Evolutionary conservation across 2,113 vertebrate genomes (phyloP).

Genomic region (Acrocephalus arundinaceus): DNA sequence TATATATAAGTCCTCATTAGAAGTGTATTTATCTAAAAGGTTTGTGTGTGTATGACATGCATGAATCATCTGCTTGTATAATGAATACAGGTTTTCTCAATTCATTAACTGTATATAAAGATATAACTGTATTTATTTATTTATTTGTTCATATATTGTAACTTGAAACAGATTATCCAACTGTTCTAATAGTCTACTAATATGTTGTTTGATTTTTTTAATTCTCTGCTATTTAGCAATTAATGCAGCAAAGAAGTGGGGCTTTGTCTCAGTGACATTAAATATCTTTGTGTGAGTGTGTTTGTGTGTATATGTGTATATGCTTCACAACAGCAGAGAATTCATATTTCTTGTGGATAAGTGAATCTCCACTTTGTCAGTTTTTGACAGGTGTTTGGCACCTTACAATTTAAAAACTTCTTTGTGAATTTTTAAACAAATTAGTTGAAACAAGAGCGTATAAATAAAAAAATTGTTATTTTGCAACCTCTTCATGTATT

Average conservation of each 20-base stretch:
- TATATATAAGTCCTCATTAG: background rate
- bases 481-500: background rate
- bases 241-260: background rate
- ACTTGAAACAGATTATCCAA: background rate
- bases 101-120: background rate
- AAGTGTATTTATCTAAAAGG: background rate
- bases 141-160: background rate
- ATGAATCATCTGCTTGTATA: background rate
- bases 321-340: background rate
- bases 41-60: background rate
- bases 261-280: background rate
- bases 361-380: background rate
- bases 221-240: background rate
- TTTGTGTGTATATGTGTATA: fast-evolving
- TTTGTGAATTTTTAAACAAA: conserved; percentile 59
- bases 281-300: background rate
- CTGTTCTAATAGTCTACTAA: background rate
- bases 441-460: conserved; percentile 37
- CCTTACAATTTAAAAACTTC: conserved; percentile 49
- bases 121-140: background rate
- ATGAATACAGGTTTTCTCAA: background rate
- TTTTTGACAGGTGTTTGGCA: conserved; percentile 43
- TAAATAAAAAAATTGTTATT: background rate
- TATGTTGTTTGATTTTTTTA: background rate
- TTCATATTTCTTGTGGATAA: conserved; percentile 32